Evolutionary conservation across 2,797 vertebrate species (phyloP).

Genomic region (Chaetophractus vellerosus): DNA sequence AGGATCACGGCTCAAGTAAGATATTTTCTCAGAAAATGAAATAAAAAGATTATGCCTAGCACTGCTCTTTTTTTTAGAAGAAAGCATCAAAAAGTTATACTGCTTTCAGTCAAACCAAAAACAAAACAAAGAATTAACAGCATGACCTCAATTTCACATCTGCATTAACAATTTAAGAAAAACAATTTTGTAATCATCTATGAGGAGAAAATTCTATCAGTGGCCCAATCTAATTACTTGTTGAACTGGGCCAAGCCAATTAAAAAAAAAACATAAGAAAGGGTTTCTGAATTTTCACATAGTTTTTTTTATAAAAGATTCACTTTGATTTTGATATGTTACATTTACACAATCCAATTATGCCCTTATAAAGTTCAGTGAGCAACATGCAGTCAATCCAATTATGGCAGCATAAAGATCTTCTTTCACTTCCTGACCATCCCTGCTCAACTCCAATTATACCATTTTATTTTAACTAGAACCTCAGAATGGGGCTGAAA

Average conservation of each 20-base stretch:
- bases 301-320: constrained; percentile 19
- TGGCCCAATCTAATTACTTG: constrained; percentile 65
- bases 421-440: not conserved
- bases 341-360: constrained; percentile 53
- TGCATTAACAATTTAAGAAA: constrained; percentile 65
- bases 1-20: constrained; percentile 29
- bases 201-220: constrained; percentile 59
- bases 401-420: not conserved
- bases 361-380: constrained; percentile 21
- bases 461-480: constrained; percentile 10
- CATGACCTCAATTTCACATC: constrained; percentile 70
- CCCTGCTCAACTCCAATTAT: not conserved
- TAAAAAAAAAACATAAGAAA: constrained; percentile 4
- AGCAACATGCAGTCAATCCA: constrained; percentile 3
- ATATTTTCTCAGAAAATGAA: constrained; percentile 28
- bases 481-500: not conserved
- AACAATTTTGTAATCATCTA: constrained; percentile 44
- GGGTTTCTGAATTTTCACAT: constrained; percentile 53
- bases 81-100: constrained; percentile 61
- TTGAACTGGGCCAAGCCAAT: constrained; percentile 53
- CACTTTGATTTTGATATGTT: constrained; percentile 43
- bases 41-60: constrained; percentile 27
- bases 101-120: constrained; percentile 74
- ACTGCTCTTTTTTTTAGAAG: constrained; percentile 35
- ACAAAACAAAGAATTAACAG: constrained; percentile 63